These are phyloP conservation scores for Temnothorax ravouxi DNA, from an alignment of 2,888 invertebrate species.

Conservation along the genomic window DNA sequence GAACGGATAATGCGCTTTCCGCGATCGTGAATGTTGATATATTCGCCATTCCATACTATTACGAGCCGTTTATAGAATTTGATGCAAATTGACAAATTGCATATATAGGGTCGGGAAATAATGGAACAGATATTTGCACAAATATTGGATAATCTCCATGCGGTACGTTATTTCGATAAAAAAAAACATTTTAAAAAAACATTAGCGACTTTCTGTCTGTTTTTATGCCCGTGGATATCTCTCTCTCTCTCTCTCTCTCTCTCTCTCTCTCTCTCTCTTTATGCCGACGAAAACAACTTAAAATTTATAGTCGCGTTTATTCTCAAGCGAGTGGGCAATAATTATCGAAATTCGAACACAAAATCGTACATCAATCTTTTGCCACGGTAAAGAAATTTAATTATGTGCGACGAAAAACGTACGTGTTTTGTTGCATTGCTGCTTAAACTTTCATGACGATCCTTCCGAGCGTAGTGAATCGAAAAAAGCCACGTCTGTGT, in stretches of 20 bases:
- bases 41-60: conserved; percentile 29
- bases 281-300: background rate
- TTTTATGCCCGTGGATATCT: background rate
- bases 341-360: background rate
- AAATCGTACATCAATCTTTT: background rate
- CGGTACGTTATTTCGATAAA: background rate
- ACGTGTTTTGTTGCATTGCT: conserved; percentile 10
- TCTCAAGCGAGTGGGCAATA: background rate
- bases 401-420: background rate
- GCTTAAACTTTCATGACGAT: conserved; percentile 15
- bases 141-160: background rate
- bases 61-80: background rate
- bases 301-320: conserved; percentile 21
- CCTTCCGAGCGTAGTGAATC: background rate
- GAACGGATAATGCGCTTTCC: conserved; percentile 41
- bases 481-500: background rate
- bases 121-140: background rate
- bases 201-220: background rate
- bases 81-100: conserved; percentile 26
- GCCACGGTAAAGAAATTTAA: background rate
- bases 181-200: background rate
- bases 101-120: background rate
- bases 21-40: conserved; percentile 43
- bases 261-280: background rate
- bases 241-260: too few relatives aligned